Conservation (phyloP, 2,888 invertebrate genomes). For the Platycheirus rosarum region DNA sequence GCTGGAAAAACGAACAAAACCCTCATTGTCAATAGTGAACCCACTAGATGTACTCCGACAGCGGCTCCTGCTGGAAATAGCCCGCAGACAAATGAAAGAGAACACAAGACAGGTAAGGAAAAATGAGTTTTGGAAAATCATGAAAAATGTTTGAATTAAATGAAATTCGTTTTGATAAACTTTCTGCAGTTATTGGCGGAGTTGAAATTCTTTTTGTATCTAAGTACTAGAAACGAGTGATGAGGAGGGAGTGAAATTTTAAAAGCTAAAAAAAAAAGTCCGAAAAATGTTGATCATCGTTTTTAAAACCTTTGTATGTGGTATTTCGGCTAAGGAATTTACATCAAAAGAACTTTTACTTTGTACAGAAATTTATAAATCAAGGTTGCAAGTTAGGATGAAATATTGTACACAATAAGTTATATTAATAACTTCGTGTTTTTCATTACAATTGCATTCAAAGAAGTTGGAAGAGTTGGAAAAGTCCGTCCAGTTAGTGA, state of each 20-base stretch:
- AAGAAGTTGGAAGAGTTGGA: too few relatives aligned
- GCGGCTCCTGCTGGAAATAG: slow-evolving; percentile 90
- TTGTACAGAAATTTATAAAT: background rate
- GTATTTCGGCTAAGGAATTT: slow-evolving; percentile 15
- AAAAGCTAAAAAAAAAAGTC: background rate
- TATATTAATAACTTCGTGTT: too few relatives aligned
- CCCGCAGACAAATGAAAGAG: slow-evolving; percentile 91
- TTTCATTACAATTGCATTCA: too few relatives aligned
- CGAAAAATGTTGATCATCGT: slow-evolving; percentile 4
- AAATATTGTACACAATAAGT: too few relatives aligned
- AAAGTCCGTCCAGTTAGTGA: too few relatives aligned
- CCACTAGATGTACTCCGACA: slow-evolving; percentile 93
- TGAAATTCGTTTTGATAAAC: slow-evolving; percentile 46
- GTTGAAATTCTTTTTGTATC: background rate
- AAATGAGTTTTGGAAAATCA: slow-evolving; percentile 3
- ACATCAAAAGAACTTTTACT: slow-evolving; percentile 15
- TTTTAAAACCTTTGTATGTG: background rate
- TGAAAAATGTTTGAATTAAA: slow-evolving; percentile 25
- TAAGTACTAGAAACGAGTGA: slow-evolving; percentile 24
- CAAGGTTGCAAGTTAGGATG: background rate
- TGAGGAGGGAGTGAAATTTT: slow-evolving; percentile 30
- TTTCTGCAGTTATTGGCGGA: slow-evolving; percentile 4
- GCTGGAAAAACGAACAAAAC: slow-evolving; percentile 86
- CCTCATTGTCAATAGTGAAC: slow-evolving; percentile 92
- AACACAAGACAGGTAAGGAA: slow-evolving; percentile 86